Conservation (phyloP, 2,888 invertebrate species). For the Drosophila mettleri region DNA sequence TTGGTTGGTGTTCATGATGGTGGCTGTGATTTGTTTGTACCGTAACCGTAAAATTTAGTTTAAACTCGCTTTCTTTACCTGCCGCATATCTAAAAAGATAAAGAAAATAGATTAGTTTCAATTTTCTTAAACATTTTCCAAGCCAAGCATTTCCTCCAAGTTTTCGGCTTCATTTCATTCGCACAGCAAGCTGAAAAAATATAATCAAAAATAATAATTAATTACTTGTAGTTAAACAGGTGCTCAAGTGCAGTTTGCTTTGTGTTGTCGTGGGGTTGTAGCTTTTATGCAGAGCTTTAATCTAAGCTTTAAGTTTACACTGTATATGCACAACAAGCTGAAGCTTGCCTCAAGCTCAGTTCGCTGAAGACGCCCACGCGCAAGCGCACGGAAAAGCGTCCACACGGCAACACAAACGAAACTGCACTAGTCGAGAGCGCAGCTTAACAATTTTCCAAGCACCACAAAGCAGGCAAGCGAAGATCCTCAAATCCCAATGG, state of each 20-base stretch:
- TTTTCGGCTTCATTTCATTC: not conserved
- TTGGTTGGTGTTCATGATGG: constrained; percentile 21
- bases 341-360: constrained; percentile 5
- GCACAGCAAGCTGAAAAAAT: constrained; percentile 7
- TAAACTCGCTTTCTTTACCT: constrained; percentile 30
- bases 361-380: constrained; percentile 39
- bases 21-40: constrained; percentile 35
- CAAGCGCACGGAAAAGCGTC: constrained; percentile 73
- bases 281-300: constrained; percentile 8
- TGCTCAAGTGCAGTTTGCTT: constrained; percentile 20
- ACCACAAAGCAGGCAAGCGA: constrained; percentile 38
- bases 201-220: constrained; percentile 13
- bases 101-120: constrained; percentile 54
- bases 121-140: not conserved
- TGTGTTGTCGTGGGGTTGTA: constrained; percentile 15
- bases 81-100: constrained; percentile 50
- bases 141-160: constrained; percentile 5
- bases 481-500: constrained; percentile 62
- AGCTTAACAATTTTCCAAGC: constrained; percentile 69
- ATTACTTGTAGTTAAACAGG: not conserved
- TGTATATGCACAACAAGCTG: not conserved
- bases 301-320: constrained; percentile 5
- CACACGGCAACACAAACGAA: constrained; percentile 76
- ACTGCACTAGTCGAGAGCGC: constrained; percentile 76
- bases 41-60: constrained; percentile 37